These are phyloP conservation scores for Tauraco erythrolophus DNA, from an alignment of 2,113 vertebrate species.

Conservation along the genomic window DNA sequence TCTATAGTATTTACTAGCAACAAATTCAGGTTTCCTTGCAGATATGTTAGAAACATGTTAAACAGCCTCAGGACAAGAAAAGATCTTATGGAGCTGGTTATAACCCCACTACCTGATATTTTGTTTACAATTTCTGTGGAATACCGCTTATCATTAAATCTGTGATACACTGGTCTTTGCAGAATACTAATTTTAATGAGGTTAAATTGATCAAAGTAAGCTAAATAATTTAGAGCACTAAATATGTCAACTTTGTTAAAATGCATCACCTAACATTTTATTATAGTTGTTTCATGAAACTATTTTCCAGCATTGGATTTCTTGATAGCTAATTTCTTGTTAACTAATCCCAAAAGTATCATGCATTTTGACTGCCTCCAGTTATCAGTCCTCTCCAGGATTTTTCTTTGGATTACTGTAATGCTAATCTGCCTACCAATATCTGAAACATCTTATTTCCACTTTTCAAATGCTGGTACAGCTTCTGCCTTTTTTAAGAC, in stretches of 20 bases:
- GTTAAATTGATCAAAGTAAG: slow-evolving; percentile 8
- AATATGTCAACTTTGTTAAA: background rate
- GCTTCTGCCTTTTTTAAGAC: background rate
- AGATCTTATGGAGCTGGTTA: background rate
- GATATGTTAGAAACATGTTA: background rate
- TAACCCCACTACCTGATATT: background rate
- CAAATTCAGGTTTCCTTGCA: background rate
- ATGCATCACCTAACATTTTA: background rate
- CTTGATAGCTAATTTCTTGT: background rate
- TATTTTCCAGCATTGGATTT: background rate
- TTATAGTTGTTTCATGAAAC: background rate
- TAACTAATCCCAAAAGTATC: background rate
- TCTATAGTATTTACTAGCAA: background rate
- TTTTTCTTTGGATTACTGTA: background rate
- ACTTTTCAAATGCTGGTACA: background rate
- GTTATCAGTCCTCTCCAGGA: background rate
- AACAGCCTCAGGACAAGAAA: background rate
- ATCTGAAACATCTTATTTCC: background rate
- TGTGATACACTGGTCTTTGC: background rate
- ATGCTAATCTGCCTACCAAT: background rate
- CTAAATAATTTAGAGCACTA: slow-evolving; percentile 12
- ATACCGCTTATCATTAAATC: background rate
- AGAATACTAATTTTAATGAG: slow-evolving; percentile 2
- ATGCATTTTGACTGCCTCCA: background rate
- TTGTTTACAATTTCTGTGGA: background rate